phyloP scores from a whole-genome alignment of 2,797 vertebrate species.

The Parauchenoglanis punctatus region DNA sequence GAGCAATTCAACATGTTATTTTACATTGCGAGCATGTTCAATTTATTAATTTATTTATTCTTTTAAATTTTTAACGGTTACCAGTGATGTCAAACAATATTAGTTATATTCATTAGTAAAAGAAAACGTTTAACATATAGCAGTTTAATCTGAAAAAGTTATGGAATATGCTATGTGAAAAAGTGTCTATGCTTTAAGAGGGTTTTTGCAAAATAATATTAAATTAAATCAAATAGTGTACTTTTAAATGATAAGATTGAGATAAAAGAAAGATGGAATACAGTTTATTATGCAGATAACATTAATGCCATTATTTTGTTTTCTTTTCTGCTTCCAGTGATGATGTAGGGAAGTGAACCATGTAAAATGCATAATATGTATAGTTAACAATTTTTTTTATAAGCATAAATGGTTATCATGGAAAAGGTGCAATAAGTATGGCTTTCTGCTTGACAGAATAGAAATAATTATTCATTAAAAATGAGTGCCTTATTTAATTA shows the following conservation, averaged over 20 bases:
- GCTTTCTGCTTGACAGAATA: slow-evolving; percentile 70
- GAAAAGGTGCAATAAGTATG: slow-evolving; percentile 2
- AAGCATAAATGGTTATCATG: not conserved
- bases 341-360: not conserved
- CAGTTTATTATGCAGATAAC: not conserved
- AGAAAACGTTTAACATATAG: not conserved
- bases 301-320: not conserved
- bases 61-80: not conserved
- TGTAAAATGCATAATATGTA: not conserved
- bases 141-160: not conserved
- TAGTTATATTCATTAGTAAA: not conserved
- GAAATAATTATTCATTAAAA: slow-evolving; percentile 79
- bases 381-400: not conserved
- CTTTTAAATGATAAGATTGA: not conserved
- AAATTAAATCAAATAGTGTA: not conserved
- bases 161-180: not conserved
- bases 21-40: not conserved
- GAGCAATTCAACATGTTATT: not conserved
- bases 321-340: not conserved
- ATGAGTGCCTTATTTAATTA: slow-evolving; percentile 71
- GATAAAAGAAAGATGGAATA: not conserved
- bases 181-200: not conserved
- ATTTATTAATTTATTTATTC: not conserved
- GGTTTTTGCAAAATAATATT: not conserved
- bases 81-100: not conserved